These are phyloP conservation scores for Oligia latruncula DNA, from an alignment of 2,888 invertebrate genomes.

Conservation along the genomic window DNA sequence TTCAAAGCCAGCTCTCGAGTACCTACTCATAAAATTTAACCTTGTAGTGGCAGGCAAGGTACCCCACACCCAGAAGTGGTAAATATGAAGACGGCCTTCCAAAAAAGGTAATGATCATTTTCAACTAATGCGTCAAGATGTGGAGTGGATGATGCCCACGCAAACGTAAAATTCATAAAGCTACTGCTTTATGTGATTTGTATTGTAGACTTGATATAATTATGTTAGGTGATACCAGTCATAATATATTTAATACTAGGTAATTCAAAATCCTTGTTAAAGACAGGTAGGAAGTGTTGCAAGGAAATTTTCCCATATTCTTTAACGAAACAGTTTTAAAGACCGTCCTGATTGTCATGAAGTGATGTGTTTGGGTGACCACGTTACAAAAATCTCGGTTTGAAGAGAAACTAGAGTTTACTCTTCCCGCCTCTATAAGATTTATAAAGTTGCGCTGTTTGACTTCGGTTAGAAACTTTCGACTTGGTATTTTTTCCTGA, in stretches of 20 bases:
- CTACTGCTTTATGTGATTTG: slow-evolving; percentile 38
- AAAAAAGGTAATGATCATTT: slow-evolving; percentile 73
- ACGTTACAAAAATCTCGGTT: slow-evolving; percentile 4
- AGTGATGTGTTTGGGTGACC: not conserved
- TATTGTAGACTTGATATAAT: slow-evolving; percentile 13
- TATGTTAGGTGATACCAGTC: slow-evolving; percentile 24
- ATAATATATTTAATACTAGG: slow-evolving; percentile 16
- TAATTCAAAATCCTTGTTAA: slow-evolving; percentile 7
- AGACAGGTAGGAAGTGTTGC: not conserved
- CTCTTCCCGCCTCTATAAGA: not conserved
- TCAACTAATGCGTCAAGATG: slow-evolving; percentile 67
- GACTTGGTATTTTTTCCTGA: not conserved
- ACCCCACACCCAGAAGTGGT: slow-evolving; percentile 42
- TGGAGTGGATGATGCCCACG: slow-evolving; percentile 76
- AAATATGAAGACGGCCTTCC: slow-evolving; percentile 71
- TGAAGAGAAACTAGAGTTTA: slow-evolving; percentile 16
- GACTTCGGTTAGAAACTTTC: not conserved
- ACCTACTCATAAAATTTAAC: slow-evolving; percentile 23
- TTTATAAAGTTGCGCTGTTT: not conserved
- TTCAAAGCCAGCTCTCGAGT: not conserved
- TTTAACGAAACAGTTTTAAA: not conserved
- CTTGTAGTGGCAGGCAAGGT: slow-evolving; percentile 42
- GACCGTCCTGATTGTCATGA: not conserved
- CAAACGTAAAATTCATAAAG: slow-evolving; percentile 60
- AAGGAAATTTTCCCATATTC: not conserved